Conservation (phyloP, 2,797 vertebrate genomes). For the Acropternis orthonyx region DNA sequence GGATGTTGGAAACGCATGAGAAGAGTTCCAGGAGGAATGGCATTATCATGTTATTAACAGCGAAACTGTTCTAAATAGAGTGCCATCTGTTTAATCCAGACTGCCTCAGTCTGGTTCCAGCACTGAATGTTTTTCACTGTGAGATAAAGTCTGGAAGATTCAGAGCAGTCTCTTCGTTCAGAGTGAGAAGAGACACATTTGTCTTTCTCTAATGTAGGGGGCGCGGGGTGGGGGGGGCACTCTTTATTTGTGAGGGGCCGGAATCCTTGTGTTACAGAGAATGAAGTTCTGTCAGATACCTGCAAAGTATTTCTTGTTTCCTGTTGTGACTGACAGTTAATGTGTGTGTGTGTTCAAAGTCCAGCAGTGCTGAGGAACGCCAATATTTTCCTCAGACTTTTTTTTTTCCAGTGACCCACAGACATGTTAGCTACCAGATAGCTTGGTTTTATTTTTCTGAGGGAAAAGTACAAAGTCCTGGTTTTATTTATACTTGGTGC, state of each 20-base stretch:
- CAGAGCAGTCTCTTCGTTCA: not conserved
- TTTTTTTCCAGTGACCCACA: not conserved
- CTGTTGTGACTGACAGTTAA: not conserved
- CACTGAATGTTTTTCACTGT: not conserved
- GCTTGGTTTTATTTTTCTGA: not conserved
- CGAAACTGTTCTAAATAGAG: conserved; percentile 35
- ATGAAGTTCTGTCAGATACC: not conserved
- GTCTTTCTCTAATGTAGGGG: not conserved
- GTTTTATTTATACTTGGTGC: not conserved
- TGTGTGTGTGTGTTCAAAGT: not conserved
- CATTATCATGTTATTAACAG: conserved; percentile 42
- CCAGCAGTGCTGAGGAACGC: not conserved
- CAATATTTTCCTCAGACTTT: not conserved
- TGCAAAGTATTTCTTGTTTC: not conserved
- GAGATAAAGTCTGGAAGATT: conserved; percentile 18
- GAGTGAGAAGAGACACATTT: not conserved
- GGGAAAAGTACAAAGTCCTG: not conserved
- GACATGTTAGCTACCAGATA: not conserved
- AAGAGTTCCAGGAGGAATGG: conserved; percentile 14
- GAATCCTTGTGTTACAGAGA: not conserved
- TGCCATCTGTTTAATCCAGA: conserved; percentile 51
- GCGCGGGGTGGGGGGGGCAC: not conserved
- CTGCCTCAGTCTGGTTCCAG: conserved; percentile 33
- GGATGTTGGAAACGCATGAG: not conserved
- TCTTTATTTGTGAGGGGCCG: not conserved